Evolutionary conservation across 1,140 invertebrate genomes (phyloP).

Genomic region (Polypedilum vanderplanki): DNA sequence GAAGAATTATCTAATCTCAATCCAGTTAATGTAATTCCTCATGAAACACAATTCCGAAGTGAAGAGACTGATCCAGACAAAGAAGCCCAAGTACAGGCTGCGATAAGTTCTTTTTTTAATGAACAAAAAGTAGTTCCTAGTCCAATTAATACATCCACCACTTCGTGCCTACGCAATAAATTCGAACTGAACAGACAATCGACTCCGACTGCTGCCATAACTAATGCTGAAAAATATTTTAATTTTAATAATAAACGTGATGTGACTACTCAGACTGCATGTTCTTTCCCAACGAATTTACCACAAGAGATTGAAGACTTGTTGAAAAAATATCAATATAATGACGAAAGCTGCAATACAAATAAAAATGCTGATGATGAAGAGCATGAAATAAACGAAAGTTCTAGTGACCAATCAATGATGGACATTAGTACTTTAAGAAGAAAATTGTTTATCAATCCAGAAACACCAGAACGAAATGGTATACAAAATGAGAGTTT

Average conservation of each 20-base stretch:
- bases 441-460: not conserved
- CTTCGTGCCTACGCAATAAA: not conserved
- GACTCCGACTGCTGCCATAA: too few species aligned
- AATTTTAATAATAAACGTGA: slow-evolving; percentile 34
- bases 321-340: slow-evolving; percentile 44
- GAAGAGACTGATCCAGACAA: slow-evolving; percentile 46
- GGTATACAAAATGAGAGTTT: not conserved
- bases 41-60: slow-evolving; percentile 44
- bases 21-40: slow-evolving; percentile 50
- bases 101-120: slow-evolving; percentile 49
- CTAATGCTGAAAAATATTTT: too few species aligned
- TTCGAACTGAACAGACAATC: too few species aligned
- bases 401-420: not conserved
- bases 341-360: not conserved
- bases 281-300: slow-evolving; percentile 46
- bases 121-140: slow-evolving; percentile 49
- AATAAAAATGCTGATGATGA: not conserved
- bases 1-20: slow-evolving; percentile 48
- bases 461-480: not conserved
- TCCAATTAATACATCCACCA: slow-evolving; percentile 38
- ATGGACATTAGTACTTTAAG: slow-evolving; percentile 11
- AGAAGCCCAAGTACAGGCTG: slow-evolving; percentile 48
- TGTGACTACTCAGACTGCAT: slow-evolving; percentile 45
- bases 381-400: not conserved
- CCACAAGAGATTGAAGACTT: slow-evolving; percentile 46